phyloP scores from a whole-genome alignment of 1,140 invertebrate genomes.

The Drosophila pandora region DNA sequence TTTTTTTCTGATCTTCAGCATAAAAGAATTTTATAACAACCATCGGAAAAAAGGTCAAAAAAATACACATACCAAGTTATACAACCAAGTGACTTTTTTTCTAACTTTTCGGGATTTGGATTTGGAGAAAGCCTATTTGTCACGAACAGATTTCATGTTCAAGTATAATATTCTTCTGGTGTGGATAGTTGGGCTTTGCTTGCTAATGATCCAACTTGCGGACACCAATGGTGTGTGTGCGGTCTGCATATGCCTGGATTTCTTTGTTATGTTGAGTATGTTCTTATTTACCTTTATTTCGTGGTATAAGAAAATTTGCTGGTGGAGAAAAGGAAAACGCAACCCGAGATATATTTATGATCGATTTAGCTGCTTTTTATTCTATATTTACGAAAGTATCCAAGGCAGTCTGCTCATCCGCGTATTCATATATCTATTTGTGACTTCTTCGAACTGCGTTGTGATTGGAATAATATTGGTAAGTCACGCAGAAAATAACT shows the following conservation, averaged over 20 bases:
- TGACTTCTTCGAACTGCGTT: constrained; percentile 85
- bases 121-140: constrained; percentile 61
- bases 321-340: constrained; percentile 83
- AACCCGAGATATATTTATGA: constrained; percentile 84
- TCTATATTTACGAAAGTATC: constrained; percentile 36
- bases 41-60: not conserved
- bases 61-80: not conserved
- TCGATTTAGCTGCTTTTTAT: constrained; percentile 86
- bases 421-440: constrained; percentile 37
- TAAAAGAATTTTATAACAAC: not conserved
- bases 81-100: not conserved
- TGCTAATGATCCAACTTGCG: constrained; percentile 14
- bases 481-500: constrained; percentile 38
- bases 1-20: not conserved
- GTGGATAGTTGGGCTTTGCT: constrained; percentile 8
- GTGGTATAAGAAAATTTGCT: constrained; percentile 83
- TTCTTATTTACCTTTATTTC: constrained; percentile 68
- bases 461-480: constrained; percentile 87
- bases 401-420: constrained; percentile 31
- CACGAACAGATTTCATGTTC: constrained; percentile 65
- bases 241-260: not conserved
- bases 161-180: constrained; percentile 66
- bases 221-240: rapidly evolving
- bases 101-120: constrained; percentile 43
- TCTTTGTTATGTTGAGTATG: constrained; percentile 32